Conservation (phyloP, 92 coral and sea anemone genomes). For the Phenganax marumi region DNA sequence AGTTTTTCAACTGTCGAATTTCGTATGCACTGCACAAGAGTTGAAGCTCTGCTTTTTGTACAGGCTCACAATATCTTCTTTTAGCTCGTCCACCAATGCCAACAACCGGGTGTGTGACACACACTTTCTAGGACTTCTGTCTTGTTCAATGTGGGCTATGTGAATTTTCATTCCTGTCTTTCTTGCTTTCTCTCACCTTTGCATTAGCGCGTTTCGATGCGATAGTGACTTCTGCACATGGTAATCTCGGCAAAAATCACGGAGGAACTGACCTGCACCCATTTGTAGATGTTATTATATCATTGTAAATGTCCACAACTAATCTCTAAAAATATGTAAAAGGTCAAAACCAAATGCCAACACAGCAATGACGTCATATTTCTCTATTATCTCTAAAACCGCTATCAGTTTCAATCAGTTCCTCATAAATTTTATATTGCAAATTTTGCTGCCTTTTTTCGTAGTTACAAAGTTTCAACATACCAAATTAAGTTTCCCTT, state of each 20-base stretch:
- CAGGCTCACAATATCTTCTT: not conserved
- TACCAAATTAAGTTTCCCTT: not conserved
- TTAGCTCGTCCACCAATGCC: not conserved
- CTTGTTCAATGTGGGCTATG: slow-evolving; percentile 17
- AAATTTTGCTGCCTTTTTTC: too few relatives aligned
- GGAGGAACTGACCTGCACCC: too few relatives aligned
- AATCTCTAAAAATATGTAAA: not conserved
- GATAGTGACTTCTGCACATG: not conserved
- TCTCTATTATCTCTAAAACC: too few relatives aligned
- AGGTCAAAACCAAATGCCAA: not conserved
- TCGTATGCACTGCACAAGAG: too few relatives aligned
- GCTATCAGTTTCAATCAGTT: too few relatives aligned
- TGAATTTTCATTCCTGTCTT: slow-evolving; percentile 14
- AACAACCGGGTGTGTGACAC: not conserved
- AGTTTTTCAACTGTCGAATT: too few relatives aligned
- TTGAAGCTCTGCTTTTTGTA: slow-evolving; percentile 11
- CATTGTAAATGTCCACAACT: not conserved
- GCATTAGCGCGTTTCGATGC: not conserved
- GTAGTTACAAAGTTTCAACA: not conserved
- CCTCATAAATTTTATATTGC: too few relatives aligned
- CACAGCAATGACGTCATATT: not conserved
- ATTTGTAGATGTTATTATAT: not conserved
- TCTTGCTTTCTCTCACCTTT: not conserved
- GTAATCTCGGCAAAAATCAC: slow-evolving; percentile 21
- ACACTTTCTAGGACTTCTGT: slow-evolving; percentile 24